Percentiles rank a stretch among this genome's conserved stretches.
Conservation (phyloP, 2,888 invertebrate species). For the Rotaria macrura region DNA sequence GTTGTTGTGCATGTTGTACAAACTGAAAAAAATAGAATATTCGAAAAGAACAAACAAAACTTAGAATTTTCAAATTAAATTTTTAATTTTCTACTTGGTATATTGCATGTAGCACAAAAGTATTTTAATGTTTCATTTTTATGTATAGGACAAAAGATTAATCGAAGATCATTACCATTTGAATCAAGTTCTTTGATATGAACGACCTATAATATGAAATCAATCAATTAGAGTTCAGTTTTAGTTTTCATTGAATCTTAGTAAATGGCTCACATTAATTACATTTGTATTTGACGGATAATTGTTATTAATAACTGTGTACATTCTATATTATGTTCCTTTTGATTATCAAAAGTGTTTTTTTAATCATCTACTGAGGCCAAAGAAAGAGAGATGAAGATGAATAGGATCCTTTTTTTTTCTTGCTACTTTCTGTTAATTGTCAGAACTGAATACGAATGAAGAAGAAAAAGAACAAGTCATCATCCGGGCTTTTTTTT, state of each 20-base stretch:
- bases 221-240: background rate
- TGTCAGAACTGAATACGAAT: background rate
- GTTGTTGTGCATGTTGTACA: background rate
- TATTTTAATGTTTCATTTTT: constrained; percentile 71
- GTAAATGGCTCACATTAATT: background rate
- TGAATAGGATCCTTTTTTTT: background rate
- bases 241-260: too few relatives aligned
- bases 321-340: background rate
- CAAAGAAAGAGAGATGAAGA: background rate
- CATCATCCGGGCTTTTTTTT: too few relatives aligned
- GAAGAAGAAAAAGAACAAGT: background rate
- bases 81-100: constrained; percentile 53
- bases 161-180: constrained; percentile 58
- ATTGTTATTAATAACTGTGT: background rate
- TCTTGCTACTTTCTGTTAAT: background rate
- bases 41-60: too few relatives aligned
- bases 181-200: background rate
- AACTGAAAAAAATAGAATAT: background rate
- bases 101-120: constrained; percentile 72
- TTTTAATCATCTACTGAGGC: background rate
- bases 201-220: background rate
- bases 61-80: too few relatives aligned
- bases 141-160: constrained; percentile 71
- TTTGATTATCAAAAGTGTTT: background rate
- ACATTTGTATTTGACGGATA: background rate